Conservation (phyloP, 2,113 vertebrate genomes). For the Tetrao urogallus region DNA sequence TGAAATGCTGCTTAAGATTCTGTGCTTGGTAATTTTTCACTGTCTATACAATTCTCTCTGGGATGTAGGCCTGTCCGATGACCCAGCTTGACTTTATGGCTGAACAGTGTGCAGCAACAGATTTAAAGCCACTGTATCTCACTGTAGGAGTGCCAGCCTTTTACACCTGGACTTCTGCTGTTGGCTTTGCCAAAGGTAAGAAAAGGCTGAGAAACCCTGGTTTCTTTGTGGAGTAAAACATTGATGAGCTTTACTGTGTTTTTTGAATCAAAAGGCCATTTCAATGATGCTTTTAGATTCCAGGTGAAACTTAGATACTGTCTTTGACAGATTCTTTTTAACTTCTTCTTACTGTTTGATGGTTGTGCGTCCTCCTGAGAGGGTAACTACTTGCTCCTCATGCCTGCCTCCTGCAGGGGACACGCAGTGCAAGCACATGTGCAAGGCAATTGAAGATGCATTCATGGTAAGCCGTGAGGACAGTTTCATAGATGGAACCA, state of each 20-base stretch:
- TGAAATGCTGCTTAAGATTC: not conserved
- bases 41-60: not conserved
- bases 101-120: constrained; percentile 88
- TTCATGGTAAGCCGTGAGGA: constrained; percentile 90
- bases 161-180: constrained; percentile 88
- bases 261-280: not conserved
- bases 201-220: not conserved
- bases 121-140: constrained; percentile 81
- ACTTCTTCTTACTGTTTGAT: not conserved
- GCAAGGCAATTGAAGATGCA: constrained; percentile 82
- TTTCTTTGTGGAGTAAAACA: not conserved
- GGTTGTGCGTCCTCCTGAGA: not conserved
- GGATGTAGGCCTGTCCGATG: constrained; percentile 79
- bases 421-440: constrained; percentile 87
- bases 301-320: not conserved
- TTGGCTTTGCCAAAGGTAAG: constrained; percentile 83
- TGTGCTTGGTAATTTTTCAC: not conserved
- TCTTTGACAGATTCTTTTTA: not conserved
- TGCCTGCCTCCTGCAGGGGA: constrained; percentile 78
- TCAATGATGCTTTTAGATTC: not conserved
- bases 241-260: not conserved
- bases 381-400: not conserved
- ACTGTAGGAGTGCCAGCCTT: constrained; percentile 65
- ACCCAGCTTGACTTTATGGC: constrained; percentile 91
- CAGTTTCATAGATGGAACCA: constrained; percentile 90